A percentile compares a stretch with the other conserved stretches of the same genome.
Evolutionary conservation across 2,797 vertebrate species (phyloP).

Genomic region (Trichosurus vulpecula): DNA sequence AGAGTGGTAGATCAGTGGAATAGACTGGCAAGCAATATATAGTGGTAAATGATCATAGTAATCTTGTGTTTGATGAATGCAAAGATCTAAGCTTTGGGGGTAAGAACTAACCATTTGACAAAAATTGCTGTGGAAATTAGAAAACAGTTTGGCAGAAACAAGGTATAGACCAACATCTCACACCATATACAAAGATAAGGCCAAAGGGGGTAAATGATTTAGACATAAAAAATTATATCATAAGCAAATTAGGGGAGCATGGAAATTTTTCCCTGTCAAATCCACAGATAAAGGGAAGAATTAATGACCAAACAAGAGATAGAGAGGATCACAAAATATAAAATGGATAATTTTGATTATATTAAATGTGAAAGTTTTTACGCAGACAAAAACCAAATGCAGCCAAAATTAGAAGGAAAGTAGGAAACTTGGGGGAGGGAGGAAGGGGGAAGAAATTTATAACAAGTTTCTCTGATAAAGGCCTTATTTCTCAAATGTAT

Average conservation of each 20-base stretch:
- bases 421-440: accelerated
- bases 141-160: background rate
- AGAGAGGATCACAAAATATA: background rate
- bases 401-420: background rate
- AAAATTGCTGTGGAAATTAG: background rate
- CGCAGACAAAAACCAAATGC: background rate
- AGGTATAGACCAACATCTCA: background rate
- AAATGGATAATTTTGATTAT: background rate
- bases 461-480: background rate
- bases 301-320: background rate
- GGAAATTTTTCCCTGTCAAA: background rate
- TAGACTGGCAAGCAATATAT: background rate
- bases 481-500: background rate
- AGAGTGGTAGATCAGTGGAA: background rate
- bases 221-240: background rate
- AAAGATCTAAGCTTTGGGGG: background rate
- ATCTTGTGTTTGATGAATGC: background rate
- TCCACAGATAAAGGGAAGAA: background rate
- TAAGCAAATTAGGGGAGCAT: background rate
- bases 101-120: too few relatives aligned
- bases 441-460: background rate
- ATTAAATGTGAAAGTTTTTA: background rate
- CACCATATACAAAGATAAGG: background rate
- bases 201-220: background rate
- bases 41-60: background rate